These are phyloP conservation scores for Ailuropoda melanoleuca DNA, from an alignment of 2,113 vertebrate genomes.

Conservation along the genomic window DNA sequence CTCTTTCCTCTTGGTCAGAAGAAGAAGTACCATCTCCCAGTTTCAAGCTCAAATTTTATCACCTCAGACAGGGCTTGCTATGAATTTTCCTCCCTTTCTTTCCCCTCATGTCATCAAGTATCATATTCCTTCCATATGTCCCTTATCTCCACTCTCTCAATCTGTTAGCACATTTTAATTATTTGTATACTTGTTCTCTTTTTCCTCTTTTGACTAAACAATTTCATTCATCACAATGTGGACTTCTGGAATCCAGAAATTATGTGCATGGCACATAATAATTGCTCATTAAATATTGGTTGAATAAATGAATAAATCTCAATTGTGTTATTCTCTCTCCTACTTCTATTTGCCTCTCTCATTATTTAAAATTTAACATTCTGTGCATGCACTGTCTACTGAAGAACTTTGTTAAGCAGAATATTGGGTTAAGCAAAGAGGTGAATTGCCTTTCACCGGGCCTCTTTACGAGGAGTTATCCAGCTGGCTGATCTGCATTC, in stretches of 20 bases:
- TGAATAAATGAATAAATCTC: slow-evolving; percentile 22
- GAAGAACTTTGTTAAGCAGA: neutral
- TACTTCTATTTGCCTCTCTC: neutral
- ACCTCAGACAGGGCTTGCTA: neutral
- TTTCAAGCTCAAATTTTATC: neutral
- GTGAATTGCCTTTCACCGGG: neutral
- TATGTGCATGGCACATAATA: neutral
- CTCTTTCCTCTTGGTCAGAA: neutral
- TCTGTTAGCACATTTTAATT: neutral
- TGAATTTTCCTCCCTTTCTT: neutral
- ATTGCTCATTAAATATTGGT: neutral
- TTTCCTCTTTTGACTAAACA: neutral
- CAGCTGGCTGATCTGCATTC: neutral
- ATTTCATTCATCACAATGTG: neutral
- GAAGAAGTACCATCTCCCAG: neutral
- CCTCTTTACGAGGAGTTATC: neutral
- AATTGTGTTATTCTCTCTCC: neutral
- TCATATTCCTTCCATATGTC: neutral
- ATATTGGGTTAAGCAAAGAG: neutral
- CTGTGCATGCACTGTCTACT: neutral
- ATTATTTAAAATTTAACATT: neutral
- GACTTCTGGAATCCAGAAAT: neutral
- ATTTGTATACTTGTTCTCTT: neutral
- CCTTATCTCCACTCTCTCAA: neutral
- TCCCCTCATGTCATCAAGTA: neutral